Conservation (phyloP, 1,140 invertebrate genomes). For the Leptonema lineaticorne region DNA sequence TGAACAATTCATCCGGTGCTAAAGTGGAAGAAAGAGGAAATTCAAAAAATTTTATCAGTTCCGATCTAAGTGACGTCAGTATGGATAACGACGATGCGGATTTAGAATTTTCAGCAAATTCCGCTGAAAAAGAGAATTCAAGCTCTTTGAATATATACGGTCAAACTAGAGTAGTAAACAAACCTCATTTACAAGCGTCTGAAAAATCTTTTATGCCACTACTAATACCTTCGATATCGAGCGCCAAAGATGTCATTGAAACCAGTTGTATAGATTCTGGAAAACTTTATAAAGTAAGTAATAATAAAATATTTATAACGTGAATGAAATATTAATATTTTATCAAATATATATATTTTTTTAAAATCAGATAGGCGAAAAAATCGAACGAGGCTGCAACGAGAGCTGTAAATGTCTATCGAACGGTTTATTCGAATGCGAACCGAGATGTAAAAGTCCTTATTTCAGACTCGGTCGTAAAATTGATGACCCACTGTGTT, state of each 20-base stretch:
- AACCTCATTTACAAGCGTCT: constrained; percentile 26
- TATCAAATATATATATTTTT: not conserved
- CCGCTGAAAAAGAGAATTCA: constrained; percentile 37
- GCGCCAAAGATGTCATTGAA: constrained; percentile 47
- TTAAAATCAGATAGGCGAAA: constrained; percentile 60
- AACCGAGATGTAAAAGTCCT: constrained; percentile 64
- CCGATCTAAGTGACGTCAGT: constrained; percentile 67
- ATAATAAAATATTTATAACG: not conserved
- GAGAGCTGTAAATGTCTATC: constrained; percentile 67
- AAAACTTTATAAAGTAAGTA: constrained; percentile 47
- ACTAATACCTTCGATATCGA: constrained; percentile 45
- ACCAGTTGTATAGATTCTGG: constrained; percentile 46
- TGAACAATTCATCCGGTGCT: not conserved
- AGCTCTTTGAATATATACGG: constrained; percentile 33
- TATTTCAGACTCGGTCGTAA: constrained; percentile 63
- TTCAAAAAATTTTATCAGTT: constrained; percentile 43
- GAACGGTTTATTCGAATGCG: constrained; percentile 64
- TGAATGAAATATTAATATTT: not conserved
- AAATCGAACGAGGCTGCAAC: constrained; percentile 67
- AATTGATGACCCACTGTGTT: constrained; percentile 70
- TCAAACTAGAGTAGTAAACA: constrained; percentile 35
- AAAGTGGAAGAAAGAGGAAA: constrained; percentile 9
- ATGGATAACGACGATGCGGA: constrained; percentile 66
- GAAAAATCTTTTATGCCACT: constrained; percentile 38
- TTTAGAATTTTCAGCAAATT: constrained; percentile 37